phyloP scores from a whole-genome alignment of 2,888 invertebrate species.

The Papilio gigon region DNA sequence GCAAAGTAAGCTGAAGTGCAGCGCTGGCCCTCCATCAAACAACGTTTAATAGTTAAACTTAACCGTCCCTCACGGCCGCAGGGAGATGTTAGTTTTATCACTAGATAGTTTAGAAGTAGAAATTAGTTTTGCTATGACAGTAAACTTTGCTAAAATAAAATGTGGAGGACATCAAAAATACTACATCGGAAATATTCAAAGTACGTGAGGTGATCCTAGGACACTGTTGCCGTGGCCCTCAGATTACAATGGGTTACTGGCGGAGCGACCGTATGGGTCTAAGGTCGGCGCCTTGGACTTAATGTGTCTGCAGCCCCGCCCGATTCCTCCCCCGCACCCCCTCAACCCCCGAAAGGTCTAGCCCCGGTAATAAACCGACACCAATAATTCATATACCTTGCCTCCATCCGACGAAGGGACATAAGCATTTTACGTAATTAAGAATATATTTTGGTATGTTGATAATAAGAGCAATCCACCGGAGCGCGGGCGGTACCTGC shows the following conservation, averaged over 20 bases:
- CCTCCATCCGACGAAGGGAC: background rate
- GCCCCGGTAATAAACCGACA: background rate
- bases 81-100: background rate
- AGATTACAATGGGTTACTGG: background rate
- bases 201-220: background rate
- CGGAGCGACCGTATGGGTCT: background rate
- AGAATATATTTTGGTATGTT: background rate
- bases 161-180: background rate
- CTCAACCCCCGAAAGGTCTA: background rate
- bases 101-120: background rate
- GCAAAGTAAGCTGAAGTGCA: background rate
- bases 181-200: background rate
- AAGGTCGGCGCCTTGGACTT: constrained; percentile 1
- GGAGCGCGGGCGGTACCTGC: constrained; percentile 57
- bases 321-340: background rate
- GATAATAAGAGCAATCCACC: constrained; percentile 19
- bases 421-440: background rate
- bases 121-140: background rate
- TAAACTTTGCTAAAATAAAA: background rate
- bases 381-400: constrained; percentile 14
- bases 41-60: background rate
- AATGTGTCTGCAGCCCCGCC: constrained; percentile 24
- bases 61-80: background rate
- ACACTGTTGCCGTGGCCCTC: background rate
- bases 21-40: background rate